These are phyloP conservation scores for Epirrhoe alternata DNA, from an alignment of 2,888 invertebrate species.

Conservation along the genomic window DNA sequence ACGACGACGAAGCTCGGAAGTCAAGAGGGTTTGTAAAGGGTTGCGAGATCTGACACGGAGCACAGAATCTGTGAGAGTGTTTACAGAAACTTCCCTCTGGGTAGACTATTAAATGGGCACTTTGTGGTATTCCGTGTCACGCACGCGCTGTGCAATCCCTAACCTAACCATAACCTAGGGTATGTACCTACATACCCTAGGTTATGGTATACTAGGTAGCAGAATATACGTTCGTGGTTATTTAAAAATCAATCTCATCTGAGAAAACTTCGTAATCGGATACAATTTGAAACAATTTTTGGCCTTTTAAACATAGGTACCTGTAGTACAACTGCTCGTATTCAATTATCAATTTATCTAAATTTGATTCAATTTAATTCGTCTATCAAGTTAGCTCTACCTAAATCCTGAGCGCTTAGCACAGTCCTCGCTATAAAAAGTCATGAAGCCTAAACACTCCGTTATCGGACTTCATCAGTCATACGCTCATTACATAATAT, in stretches of 20 bases:
- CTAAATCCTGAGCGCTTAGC: too few species aligned
- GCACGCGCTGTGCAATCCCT: slow-evolving; percentile 9
- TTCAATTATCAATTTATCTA: too few species aligned
- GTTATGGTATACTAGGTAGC: background rate
- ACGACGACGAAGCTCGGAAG: slow-evolving; percentile 24
- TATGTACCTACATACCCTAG: background rate
- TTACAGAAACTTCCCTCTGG: background rate
- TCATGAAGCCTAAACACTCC: too few species aligned
- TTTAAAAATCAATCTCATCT: background rate
- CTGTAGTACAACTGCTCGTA: too few species aligned
- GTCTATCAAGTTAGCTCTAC: too few species aligned
- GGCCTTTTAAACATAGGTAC: too few species aligned
- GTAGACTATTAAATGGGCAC: background rate
- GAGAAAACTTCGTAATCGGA: too few species aligned
- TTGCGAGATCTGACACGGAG: slow-evolving; percentile 48
- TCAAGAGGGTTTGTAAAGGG: slow-evolving; percentile 43
- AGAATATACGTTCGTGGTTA: background rate
- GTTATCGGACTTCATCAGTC: too few species aligned
- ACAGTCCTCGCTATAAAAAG: too few species aligned
- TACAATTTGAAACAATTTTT: too few species aligned
- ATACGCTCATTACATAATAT: background rate
- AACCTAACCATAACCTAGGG: background rate
- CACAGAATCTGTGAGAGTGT: slow-evolving; percentile 13
- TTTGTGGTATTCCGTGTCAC: slow-evolving; percentile 13
- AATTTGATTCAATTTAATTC: too few species aligned